Base-by-base conservation (phyloP, 2,113 vertebrate species). In the Calyptommatus sinebrachiatus region DNA sequence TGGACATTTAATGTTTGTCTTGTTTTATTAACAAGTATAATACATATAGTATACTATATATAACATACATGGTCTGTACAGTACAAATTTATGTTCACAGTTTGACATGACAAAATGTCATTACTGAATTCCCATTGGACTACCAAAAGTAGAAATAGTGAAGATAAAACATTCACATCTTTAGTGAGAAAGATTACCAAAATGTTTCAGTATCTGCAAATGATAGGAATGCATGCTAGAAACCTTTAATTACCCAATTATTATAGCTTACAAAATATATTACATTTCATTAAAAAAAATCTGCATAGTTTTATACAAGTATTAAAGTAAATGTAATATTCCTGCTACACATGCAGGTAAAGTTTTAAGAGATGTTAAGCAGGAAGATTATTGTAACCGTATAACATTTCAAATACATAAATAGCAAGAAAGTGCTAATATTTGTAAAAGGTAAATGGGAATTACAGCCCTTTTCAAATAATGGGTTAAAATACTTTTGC, bases 11-110 rank as follows among this genome's bases (percentile, higher is more conserved):
- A 65, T 85, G 78, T 84, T 92, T 88, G 2, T 92, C 94, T 89
- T 93, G 86, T 91, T 98, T 99, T 97, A 98, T 97, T 99, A 95
- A 95, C 96, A 95, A 93, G 93, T 95, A 96, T 94, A 92, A 95
- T 92, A 96, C 94, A 96, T 91, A 93, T 0, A 80, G 87, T 89
- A 91, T 94, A 84, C 85, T 93, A 90, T 91, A 89, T 91, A 92
- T 91, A 95, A 89, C 87, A 96, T 71, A 72, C 89, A 91, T 96
- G 89, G 88, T 92, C 95, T 97, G 95, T 97, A 97, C 96, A 98
- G 92, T 94, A 96, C 96, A 96, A 94, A 94, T 93, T 91, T 94
- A 87, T 90, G 91, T 97, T 98, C 97, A 98, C 97, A 99, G 97
- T 96, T 96, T 95, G 92, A 96, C 92, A 96, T 95, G 95, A 96